phyloP scores from a whole-genome alignment of 1,140 invertebrate genomes.

The Adoxophyes honmai region DNA sequence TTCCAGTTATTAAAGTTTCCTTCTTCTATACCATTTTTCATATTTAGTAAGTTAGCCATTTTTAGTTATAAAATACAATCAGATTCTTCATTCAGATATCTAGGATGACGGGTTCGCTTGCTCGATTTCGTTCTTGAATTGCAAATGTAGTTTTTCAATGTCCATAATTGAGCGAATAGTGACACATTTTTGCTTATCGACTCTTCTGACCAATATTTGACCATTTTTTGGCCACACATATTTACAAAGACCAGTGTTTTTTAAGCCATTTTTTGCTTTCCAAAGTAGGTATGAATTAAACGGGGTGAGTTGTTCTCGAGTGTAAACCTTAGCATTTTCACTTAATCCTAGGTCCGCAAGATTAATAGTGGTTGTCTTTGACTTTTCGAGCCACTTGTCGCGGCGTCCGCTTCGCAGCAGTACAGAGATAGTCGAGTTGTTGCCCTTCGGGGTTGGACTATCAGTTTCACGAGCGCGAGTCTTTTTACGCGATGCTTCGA shows the following conservation, averaged over 20 bases:
- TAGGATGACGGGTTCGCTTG: neutral
- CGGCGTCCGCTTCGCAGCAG: neutral
- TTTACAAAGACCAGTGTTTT: neutral
- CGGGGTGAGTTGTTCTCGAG: neutral
- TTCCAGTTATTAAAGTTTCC: neutral
- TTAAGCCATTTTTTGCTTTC: constrained; percentile 7
- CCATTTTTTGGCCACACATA: constrained; percentile 12
- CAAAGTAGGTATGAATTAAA: constrained; percentile 8
- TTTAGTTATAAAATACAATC: neutral
- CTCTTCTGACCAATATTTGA: neutral
- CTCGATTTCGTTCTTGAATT: neutral
- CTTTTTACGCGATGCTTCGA: neutral
- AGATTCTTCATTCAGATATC: neutral
- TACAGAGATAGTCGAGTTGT: neutral
- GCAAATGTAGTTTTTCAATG: neutral
- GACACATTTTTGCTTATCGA: neutral
- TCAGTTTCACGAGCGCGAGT: neutral
- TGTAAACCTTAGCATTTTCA: neutral
- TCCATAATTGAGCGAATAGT: neutral
- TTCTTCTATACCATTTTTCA: neutral
- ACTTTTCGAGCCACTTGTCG: neutral
- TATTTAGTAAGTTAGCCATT: neutral
- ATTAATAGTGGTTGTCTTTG: neutral
- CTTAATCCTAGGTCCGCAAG: neutral
- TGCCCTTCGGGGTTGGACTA: neutral